Conservation (phyloP, 2,113 vertebrate species). For the human region GRCh38 chr4:111440501-111441000, state of each 20-base stretch:
- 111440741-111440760: conserved; percentile 15
- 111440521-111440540: neutral
- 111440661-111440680: neutral
- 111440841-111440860: conserved; percentile 55
- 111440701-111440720: neutral
- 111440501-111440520: neutral
- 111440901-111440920: neutral
- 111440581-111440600: neutral
- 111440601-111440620: neutral
- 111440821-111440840: conserved; percentile 42
- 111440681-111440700: neutral
- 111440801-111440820: conserved; percentile 28
- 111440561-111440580: neutral
- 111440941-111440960: neutral
- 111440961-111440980: neutral
- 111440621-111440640: neutral
- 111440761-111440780: conserved; percentile 43
- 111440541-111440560: neutral
- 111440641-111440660: neutral
- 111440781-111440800: conserved; percentile 47
- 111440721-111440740: neutral
- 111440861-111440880: neutral
- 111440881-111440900: neutral
- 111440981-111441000: neutral
- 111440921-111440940: conserved; percentile 26